These are phyloP conservation scores for Leptopilina drosophilae DNA, from an alignment of 2,888 invertebrate species.

Conservation along the genomic window DNA sequence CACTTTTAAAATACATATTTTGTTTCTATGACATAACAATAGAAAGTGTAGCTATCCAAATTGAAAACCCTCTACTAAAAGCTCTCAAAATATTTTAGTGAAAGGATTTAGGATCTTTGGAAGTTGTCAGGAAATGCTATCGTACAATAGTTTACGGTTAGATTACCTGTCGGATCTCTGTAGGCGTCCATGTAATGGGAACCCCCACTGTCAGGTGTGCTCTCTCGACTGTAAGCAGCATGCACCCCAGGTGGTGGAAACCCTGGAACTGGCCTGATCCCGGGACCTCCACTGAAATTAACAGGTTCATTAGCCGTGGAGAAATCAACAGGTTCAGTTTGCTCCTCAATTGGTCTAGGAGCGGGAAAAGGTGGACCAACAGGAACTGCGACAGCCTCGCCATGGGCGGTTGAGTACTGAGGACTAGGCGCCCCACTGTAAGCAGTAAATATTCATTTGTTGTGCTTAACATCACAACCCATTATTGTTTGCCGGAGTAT, in stretches of 20 bases:
- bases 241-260: conserved; percentile 82
- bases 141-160: conserved; percentile 55
- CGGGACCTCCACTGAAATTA: conserved; percentile 79
- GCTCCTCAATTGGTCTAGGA: conserved; percentile 80
- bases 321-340: conserved; percentile 86
- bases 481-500: too few species aligned
- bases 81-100: too few species aligned
- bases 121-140: too few species aligned
- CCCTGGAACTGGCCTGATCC: conserved; percentile 79
- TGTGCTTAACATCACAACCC: too few species aligned
- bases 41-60: too few species aligned
- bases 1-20: too few species aligned
- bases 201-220: conserved; percentile 92
- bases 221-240: conserved; percentile 87
- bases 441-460: conserved; percentile 21
- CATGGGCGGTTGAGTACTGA: conserved; percentile 79
- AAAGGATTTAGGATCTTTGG: too few species aligned
- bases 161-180: conserved; percentile 88
- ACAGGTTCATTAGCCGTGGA: conserved; percentile 83
- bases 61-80: too few species aligned
- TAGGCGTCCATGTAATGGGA: conserved; percentile 94
- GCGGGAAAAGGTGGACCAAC: conserved; percentile 80
- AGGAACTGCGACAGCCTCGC: conserved; percentile 78
- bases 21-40: too few species aligned
- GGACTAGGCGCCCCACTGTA: conserved; percentile 80